A percentile compares a stretch with the other conserved stretches of the same genome.
Conservation (phyloP, 2,797 vertebrate species). For the Tragelaphus eurycerus region DNA sequence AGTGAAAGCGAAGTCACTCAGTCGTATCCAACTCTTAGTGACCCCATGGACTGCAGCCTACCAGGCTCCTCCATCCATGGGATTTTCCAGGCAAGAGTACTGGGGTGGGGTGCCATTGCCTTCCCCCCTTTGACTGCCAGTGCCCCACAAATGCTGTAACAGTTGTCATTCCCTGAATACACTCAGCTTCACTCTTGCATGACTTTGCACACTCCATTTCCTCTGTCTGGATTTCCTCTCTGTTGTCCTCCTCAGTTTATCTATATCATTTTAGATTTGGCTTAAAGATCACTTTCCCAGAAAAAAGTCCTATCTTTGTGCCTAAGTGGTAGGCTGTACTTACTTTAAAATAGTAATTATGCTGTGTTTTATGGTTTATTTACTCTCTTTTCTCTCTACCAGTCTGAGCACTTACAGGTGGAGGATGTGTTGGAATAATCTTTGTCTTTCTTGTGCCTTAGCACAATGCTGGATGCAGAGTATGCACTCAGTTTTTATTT, state of each 20-base stretch:
- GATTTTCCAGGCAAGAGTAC: too few relatives aligned
- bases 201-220: not conserved
- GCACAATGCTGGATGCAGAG: not conserved
- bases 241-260: not conserved
- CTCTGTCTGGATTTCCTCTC: not conserved
- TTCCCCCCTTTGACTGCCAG: not conserved
- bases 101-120: too few relatives aligned
- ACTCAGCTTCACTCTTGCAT: not conserved
- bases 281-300: not conserved
- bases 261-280: not conserved
- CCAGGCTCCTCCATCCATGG: too few relatives aligned
- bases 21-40: too few relatives aligned
- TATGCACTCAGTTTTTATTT: not conserved
- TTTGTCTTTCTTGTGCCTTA: not conserved
- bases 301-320: not conserved
- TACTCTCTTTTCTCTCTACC: not conserved
- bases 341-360: not conserved
- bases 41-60: too few relatives aligned
- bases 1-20: too few relatives aligned
- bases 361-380: not conserved
- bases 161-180: not conserved
- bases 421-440: not conserved
- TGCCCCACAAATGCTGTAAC: not conserved
- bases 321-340: not conserved
- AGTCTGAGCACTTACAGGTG: not conserved